These are phyloP conservation scores for Tenodera sinensis DNA, from an alignment of 2,888 invertebrate genomes.

Conservation along the genomic window DNA sequence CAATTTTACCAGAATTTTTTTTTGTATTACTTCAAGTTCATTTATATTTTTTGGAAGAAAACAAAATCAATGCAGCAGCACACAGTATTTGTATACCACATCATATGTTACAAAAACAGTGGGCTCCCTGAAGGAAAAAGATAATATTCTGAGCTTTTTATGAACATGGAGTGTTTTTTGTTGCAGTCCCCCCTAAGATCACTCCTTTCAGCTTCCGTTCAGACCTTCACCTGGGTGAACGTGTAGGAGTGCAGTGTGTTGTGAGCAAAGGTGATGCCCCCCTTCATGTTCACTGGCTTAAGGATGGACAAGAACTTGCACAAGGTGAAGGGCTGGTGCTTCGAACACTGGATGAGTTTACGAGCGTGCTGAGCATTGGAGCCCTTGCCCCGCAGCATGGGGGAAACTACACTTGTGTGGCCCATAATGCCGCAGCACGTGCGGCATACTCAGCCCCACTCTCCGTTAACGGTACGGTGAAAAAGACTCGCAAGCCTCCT, in stretches of 20 bases:
- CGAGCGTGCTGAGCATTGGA: conserved; percentile 47
- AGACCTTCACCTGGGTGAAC: conserved; percentile 34
- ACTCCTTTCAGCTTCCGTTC: conserved; percentile 35
- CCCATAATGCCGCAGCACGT: conserved; percentile 49
- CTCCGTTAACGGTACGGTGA: conserved; percentile 48
- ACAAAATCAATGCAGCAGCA: too few relatives aligned
- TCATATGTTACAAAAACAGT: background rate
- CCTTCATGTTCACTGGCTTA: conserved; percentile 47
- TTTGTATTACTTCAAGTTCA: too few relatives aligned
- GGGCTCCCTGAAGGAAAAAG: background rate
- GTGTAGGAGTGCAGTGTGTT: conserved; percentile 46
- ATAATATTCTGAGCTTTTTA: background rate
- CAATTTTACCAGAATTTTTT: too few relatives aligned
- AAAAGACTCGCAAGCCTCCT: background rate
- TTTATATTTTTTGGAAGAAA: too few relatives aligned
- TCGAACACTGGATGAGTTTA: conserved; percentile 40
- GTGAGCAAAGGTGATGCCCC: conserved; percentile 50
- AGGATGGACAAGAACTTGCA: conserved; percentile 51
- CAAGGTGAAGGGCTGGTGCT: conserved; percentile 35
- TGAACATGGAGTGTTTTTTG: conserved; percentile 13
- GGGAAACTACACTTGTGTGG: conserved; percentile 53
- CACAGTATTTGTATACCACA: background rate
- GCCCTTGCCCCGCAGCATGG: conserved; percentile 50
- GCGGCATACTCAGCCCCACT: conserved; percentile 47
- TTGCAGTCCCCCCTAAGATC: conserved; percentile 36